phyloP scores from a whole-genome alignment of 2,113 vertebrate species.

The Crotalus horridus region DNA sequence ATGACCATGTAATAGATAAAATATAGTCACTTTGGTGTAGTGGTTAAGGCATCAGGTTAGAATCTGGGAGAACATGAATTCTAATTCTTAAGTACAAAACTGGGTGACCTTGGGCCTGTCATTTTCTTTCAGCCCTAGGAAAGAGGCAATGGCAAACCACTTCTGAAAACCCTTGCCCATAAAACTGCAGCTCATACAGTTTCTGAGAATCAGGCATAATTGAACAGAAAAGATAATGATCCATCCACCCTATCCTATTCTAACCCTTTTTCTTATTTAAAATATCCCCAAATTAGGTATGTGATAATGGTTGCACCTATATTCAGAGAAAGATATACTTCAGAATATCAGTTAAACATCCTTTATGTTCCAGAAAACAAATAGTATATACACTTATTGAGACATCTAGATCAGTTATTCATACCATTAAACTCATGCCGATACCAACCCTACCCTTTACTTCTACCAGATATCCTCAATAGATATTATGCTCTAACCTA shows the following conservation, averaged over 20 bases:
- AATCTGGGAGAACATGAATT: neutral
- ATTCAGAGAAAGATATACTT: neutral
- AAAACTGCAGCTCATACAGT: neutral
- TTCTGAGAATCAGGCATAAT: neutral
- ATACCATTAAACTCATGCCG: neutral
- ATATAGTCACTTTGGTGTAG: neutral
- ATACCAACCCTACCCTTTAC: neutral
- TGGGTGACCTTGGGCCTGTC: neutral
- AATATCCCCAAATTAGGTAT: neutral
- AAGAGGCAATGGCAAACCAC: neutral
- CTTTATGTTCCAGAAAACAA: neutral
- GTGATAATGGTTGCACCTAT: neutral
- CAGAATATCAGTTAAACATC: neutral
- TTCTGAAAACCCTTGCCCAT: neutral
- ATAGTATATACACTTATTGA: neutral
- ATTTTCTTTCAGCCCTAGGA: neutral
- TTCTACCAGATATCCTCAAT: neutral
- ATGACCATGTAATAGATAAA: neutral
- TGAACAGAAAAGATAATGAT: neutral
- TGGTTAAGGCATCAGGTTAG: neutral
- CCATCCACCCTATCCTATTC: neutral
- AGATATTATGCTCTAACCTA: neutral
- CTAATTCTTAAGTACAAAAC: neutral
- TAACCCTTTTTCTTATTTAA: neutral
- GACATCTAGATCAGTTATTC: neutral